phyloP scores from a whole-genome alignment of 2,113 vertebrate species.

The zebrafish (Danio rerio) region GRCz12tu NC_133195.1:28589001-28589500 shows the following conservation, averaged over 20 bases:
- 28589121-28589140: neutral
- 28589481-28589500: constrained; percentile 2
- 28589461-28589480: neutral
- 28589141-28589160: neutral
- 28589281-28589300: neutral
- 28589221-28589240: neutral
- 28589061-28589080: neutral
- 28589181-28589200: constrained; percentile 22
- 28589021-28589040: constrained; percentile 9
- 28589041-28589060: constrained; percentile 31
- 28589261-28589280: neutral
- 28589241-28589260: neutral
- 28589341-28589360: neutral
- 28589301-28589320: neutral
- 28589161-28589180: neutral
- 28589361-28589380: no score
- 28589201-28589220: constrained; percentile 5
- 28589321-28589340: neutral
- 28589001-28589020: neutral
- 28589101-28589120: neutral
- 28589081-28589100: constrained; percentile 21
- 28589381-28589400: neutral
- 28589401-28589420: neutral
- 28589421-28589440: neutral
- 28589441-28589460: constrained; percentile 22